A percentile compares a stretch with the other conserved stretches of the same genome.
Evolutionary conservation across 2,113 vertebrate genomes (phyloP).

Genomic region (Cynoglossus semilaevis): DNA sequence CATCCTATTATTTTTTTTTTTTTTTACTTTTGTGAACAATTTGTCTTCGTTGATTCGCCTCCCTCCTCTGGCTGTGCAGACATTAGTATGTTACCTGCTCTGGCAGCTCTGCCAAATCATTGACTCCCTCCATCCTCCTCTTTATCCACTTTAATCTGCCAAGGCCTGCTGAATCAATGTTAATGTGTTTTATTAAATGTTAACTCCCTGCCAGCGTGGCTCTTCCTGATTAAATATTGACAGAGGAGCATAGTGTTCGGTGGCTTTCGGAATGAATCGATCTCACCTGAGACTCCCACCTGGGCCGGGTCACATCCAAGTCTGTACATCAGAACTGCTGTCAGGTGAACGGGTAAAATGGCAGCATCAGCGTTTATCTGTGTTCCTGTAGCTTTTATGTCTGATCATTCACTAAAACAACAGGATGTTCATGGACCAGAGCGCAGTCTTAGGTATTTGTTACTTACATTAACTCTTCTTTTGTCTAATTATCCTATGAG

Average conservation of each 20-base stretch:
- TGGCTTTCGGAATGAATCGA: conserved; percentile 31
- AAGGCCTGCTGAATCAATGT: conserved; percentile 51
- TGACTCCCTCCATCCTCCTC: conserved; percentile 6
- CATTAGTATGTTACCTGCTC: neutral
- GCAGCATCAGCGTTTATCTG: neutral
- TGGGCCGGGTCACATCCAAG: neutral
- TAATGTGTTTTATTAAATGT: conserved; percentile 70
- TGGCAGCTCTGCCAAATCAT: neutral
- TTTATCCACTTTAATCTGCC: conserved; percentile 52
- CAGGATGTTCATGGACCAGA: neutral
- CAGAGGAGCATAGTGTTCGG: conserved; percentile 26
- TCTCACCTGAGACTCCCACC: conserved; percentile 28
- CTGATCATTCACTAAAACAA: neutral
- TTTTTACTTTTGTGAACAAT: too few species aligned
- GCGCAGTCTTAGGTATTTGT: neutral
- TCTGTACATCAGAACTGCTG: neutral
- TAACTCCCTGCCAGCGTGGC: conserved; percentile 35
- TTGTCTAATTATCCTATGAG: too few species aligned
- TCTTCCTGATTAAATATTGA: conserved; percentile 69
- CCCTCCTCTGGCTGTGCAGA: neutral
- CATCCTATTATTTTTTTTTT: too few species aligned
- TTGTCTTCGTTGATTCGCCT: neutral
- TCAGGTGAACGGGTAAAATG: neutral
- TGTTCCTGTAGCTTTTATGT: neutral
- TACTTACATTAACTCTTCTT: neutral